Evolutionary conservation across 2,113 vertebrate species (phyloP), one percentile per base, ranked within the genome.

Genomic region (Acanthisitta chloris): DNA sequence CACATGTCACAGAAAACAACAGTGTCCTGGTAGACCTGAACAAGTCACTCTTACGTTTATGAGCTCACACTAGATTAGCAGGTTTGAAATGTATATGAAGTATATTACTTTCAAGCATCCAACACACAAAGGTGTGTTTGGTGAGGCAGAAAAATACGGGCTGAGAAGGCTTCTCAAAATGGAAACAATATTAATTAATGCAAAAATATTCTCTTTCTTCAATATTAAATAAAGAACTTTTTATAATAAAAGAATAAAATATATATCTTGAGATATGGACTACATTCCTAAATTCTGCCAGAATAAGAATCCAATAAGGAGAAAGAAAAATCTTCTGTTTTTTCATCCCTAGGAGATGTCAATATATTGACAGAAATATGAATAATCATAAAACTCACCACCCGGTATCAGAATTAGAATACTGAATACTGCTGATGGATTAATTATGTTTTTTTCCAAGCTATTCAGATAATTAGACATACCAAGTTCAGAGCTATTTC

Each of bases 401-500:
- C 81, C 81, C 78, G 80, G 71, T 95, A 97, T 88, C 81, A 93
- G 96, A 97, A 92, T 81, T 81, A 91, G 76, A 90, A 97, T 85
- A 96, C 84, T 8, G 33, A 97, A 95, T 97, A 93, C 78, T 96
- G 89, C 94, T 96, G 96, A 98, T 96, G 95, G 96, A 97, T 97
- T 97, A 97, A 98, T 97, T 97, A 96, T 94, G 91, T 71, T 97
- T 97, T 97, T 95, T 98, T 78, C 82, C 86, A 91, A 97, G 96
- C 96, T 96, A 97, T 96, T 98, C 97, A 97, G 95, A 96, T 97
- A 98, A 98, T 98, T 98, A 97, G 95, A 97, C 95, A 94, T 93
- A 97, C 91, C 81, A 98, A 97, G 94, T 97, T 97, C 94, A 97
- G 94, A 94, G 96, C 93, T 97, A 91, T 98, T 97, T 98, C 90